A percentile compares a stretch with the other conserved stretches of the same genome.
Evolutionary conservation across 2,113 vertebrate species (phyloP).

Genomic region (Callocephalon fimbriatum): DNA sequence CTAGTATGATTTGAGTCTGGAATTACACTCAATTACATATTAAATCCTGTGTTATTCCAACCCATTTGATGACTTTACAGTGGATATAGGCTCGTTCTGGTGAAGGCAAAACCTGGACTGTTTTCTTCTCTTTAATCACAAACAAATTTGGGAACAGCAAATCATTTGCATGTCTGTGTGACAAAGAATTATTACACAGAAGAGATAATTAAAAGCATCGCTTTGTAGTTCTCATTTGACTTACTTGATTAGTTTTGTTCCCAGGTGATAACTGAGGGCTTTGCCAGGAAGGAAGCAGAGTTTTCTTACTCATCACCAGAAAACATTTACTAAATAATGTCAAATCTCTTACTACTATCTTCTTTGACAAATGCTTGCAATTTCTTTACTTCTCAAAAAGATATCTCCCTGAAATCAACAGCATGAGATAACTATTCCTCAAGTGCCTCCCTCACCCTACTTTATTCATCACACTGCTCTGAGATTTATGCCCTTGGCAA

Average conservation of each 20-base stretch:
- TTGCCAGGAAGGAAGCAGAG: background rate
- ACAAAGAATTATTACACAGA: slow-evolving; percentile 11
- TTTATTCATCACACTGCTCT: background rate
- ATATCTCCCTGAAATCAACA: background rate
- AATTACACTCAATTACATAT: background rate
- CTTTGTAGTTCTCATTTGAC: background rate
- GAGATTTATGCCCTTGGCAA: background rate
- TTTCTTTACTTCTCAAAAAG: background rate
- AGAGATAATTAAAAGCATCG: background rate
- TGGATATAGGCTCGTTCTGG: background rate
- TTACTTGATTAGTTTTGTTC: slow-evolving; percentile 19
- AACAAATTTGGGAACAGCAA: slow-evolving; percentile 3
- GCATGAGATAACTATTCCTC: background rate
- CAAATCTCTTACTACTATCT: background rate
- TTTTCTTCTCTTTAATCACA: background rate
- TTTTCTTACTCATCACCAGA: background rate
- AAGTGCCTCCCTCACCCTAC: background rate
- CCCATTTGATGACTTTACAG: background rate
- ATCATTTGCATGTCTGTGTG: background rate
- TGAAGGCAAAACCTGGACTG: background rate
- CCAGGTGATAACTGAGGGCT: background rate
- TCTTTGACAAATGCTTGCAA: background rate
- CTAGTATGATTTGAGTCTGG: background rate
- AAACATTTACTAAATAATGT: background rate
- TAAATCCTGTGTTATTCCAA: background rate